Conservation (phyloP, 2,888 invertebrate genomes). For the Torymus aiolomorphi region DNA sequence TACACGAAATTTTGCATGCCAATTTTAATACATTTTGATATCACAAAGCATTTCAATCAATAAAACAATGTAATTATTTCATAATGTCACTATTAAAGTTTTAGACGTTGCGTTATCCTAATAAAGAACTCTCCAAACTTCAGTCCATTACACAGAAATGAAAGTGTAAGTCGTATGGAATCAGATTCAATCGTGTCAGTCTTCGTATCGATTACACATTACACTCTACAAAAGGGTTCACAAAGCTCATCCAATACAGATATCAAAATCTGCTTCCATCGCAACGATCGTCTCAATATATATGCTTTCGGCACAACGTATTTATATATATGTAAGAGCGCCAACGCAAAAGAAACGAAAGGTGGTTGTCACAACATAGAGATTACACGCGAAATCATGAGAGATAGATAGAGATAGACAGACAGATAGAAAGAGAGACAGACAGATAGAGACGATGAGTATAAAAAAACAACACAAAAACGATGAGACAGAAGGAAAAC, state of each 20-base stretch:
- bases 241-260: neutral
- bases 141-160: neutral
- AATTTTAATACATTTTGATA: too few relatives aligned
- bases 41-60: too few relatives aligned
- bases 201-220: neutral
- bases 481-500: slow-evolving; percentile 9
- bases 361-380: slow-evolving; percentile 33
- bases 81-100: too few relatives aligned
- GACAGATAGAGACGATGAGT: too few relatives aligned
- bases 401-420: neutral
- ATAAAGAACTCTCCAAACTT: neutral
- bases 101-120: too few relatives aligned
- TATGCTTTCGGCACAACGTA: slow-evolving; percentile 1
- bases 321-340: slow-evolving; percentile 10
- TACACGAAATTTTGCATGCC: too few relatives aligned
- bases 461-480: slow-evolving; percentile 20
- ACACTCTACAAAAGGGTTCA: neutral
- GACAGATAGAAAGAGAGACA: neutral
- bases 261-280: slow-evolving; percentile 27
- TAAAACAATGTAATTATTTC: too few relatives aligned
- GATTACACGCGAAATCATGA: slow-evolving; percentile 28
- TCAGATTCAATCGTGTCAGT: neutral
- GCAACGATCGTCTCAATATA: neutral
- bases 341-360: slow-evolving; percentile 21
- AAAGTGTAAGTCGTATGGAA: neutral